Evolutionary conservation across 2,113 vertebrate genomes (phyloP), one percentile per base, ranked within the genome.

Genomic region (Nesogale talazaci): DNA sequence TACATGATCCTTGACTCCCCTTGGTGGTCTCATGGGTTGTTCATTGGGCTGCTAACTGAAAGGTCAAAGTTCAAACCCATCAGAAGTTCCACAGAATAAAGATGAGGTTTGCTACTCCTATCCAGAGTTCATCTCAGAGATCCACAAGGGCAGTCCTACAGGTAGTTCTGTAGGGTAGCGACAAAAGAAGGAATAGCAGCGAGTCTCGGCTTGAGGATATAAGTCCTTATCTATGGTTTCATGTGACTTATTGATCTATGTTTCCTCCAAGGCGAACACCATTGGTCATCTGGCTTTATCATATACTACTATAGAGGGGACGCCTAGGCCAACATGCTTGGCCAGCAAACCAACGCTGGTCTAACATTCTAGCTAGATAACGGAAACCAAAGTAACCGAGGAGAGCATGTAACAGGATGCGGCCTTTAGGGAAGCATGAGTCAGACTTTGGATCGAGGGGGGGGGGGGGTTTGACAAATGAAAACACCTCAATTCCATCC

Each of bases 361-460:
- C 74, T 89, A 90, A 52, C 94, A 80, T 89, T 59, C 23, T 40
- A 93, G 56, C 36, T 86, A 83, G 40, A 81, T 94, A 90, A 87
- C 65, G 70, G 59, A 85, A 89, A 85, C 12, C n/a, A 65, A 81
- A 84, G 76, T 92, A 81, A 67, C 89, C 91, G 40, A 92, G 70
- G 92, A 61, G 52, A 74, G 6, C 67, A 34, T 56, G 25, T 57
- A 78, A 38, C 69, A 74, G 94, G 59, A 86, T 23, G n/a, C 31
- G 42, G 46, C 40, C 76, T 89, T 56, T 38, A 74, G 67, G 7
- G 94, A 93, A 88, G 29, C 56, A 77, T 86, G 70, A 86, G 75
- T 92, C 91, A 56, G 63, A 86, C 83, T 83, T 84, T 95, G 88
- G 65, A 70, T 92, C 82, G 82, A 31, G n/a, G n/a, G n/a, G n/a